A percentile compares a stretch with the other conserved stretches of the same genome.
phyloP scores from a whole-genome alignment of 2,797 vertebrate species.

The Trachops cirrhosus region DNA sequence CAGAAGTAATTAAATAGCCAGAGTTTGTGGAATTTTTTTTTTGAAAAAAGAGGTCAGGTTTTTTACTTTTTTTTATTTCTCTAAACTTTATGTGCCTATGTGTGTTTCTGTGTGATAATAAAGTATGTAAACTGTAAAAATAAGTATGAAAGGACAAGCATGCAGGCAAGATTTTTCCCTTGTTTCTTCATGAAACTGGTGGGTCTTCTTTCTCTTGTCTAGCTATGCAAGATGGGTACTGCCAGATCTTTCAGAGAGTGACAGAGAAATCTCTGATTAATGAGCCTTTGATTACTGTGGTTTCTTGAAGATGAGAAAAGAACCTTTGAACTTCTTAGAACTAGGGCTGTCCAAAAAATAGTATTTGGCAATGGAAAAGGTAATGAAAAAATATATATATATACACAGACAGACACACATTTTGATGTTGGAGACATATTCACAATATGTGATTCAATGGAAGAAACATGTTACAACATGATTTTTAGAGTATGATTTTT shows the following conservation, averaged over 20 bases:
- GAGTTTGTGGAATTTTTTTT: not conserved
- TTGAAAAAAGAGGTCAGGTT: not conserved
- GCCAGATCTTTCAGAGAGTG: not conserved
- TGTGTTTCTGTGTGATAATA: not conserved
- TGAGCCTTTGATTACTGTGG: slow-evolving; percentile 19
- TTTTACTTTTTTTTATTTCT: not conserved
- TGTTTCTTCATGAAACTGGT: not conserved
- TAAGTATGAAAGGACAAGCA: not conserved
- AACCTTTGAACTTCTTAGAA: slow-evolving; percentile 23
- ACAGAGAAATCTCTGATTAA: slow-evolving; percentile 1
- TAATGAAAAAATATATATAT: not conserved
- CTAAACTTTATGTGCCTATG: not conserved
- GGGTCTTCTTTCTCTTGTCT: not conserved
- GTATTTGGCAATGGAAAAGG: slow-evolving; percentile 3
- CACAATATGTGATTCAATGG: not conserved
- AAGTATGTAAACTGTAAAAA: not conserved
- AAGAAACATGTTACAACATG: not conserved
- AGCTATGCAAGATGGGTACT: not conserved
- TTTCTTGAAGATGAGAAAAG: slow-evolving; percentile 49
- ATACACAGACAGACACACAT: not conserved
- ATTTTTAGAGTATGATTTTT: not conserved
- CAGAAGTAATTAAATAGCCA: not conserved
- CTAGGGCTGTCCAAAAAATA: not conserved
- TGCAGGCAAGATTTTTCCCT: not conserved
- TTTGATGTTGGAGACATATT: not conserved